Percentiles rank a stretch among this genome's conserved stretches.
phyloP scores from a whole-genome alignment of 2,113 vertebrate genomes.

The Hiodon alosoides region DNA sequence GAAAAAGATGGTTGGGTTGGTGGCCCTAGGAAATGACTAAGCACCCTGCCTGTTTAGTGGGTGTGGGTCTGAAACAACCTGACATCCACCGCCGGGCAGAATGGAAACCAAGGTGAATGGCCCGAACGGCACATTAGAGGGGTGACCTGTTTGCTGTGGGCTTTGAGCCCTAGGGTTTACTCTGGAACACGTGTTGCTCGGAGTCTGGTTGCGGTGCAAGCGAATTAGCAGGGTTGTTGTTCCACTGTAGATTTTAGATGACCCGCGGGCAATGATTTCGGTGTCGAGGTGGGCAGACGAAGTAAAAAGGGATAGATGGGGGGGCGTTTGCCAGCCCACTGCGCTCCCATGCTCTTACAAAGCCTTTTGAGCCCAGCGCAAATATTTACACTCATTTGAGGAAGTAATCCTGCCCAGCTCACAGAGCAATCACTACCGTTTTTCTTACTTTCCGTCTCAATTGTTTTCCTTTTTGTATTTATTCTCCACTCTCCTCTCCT shows the following conservation, averaged over 20 bases:
- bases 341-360: slow-evolving; percentile 27
- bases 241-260: not conserved
- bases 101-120: too few species aligned
- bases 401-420: slow-evolving; percentile 32
- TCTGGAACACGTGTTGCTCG: not conserved
- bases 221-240: slow-evolving; percentile 7
- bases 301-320: slow-evolving; percentile 9
- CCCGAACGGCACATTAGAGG: not conserved
- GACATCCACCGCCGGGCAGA: not conserved
- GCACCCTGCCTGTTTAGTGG: not conserved
- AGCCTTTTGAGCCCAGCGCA: slow-evolving; percentile 31
- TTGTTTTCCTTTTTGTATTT: slow-evolving; percentile 25
- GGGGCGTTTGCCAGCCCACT: slow-evolving; percentile 24
- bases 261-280: not conserved
- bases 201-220: not conserved
- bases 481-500: slow-evolving; percentile 12
- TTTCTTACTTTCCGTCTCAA: slow-evolving; percentile 7
- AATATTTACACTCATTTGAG: slow-evolving; percentile 46
- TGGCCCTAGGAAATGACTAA: not conserved
- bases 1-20: too few species aligned
- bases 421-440: slow-evolving; percentile 15
- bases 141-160: slow-evolving; percentile 1
- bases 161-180: not conserved
- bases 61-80: too few species aligned
- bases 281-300: not conserved